A percentile compares a stretch with the other conserved stretches of the same genome.
phyloP scores from a whole-genome alignment of 2,797 vertebrate genomes.

The Orientallactaga sibirica region DNA sequence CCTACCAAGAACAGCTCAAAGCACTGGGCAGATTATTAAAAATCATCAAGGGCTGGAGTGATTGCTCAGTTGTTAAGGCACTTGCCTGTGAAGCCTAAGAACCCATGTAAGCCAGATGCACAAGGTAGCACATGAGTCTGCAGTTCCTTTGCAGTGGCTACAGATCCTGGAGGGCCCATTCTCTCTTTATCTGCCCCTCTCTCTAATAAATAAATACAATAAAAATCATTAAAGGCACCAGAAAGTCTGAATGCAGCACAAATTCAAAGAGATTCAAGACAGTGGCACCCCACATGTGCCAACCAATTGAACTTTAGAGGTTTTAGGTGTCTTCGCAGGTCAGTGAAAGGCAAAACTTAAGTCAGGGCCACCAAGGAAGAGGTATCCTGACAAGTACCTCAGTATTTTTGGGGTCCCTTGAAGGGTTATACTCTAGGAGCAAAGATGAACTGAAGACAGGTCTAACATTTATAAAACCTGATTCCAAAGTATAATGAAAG shows the following conservation, averaged over 20 bases:
- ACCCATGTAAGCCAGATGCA: no score
- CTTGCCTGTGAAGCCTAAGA: no score
- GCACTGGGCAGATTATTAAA: neutral
- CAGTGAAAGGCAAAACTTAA: neutral
- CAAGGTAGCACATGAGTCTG: no score
- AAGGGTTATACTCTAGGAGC: neutral
- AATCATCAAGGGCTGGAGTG: no score
- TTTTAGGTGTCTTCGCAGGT: neutral
- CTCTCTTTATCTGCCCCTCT: no score
- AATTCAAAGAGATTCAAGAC: neutral
- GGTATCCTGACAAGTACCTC: neutral
- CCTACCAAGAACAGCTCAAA: neutral
- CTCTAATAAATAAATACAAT: no score
- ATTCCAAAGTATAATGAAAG: neutral
- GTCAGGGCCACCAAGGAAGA: neutral
- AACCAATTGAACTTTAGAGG: neutral
- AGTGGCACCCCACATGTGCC: neutral
- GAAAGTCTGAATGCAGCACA: neutral
- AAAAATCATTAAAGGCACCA: neutral
- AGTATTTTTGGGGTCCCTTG: neutral
- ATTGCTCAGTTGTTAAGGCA: no score
- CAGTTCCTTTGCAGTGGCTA: no score
- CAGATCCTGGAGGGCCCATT: no score
- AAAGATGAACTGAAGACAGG: constrained; percentile 19
- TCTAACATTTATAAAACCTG: neutral